These are phyloP conservation scores for Drosophila picticornis DNA, from an alignment of 2,888 invertebrate species.

Conservation along the genomic window DNA sequence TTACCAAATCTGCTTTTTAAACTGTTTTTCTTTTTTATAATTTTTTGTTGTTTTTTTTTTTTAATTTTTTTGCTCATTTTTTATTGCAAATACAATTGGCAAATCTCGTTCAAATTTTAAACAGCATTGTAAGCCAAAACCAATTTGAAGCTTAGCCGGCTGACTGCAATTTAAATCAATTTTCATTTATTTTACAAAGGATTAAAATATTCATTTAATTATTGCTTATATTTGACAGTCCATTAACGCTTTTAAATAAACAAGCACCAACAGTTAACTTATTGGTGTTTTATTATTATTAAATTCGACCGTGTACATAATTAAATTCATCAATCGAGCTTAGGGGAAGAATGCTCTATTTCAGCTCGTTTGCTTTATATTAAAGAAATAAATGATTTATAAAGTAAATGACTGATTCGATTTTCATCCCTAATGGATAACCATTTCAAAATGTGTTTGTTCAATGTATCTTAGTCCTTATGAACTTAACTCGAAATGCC, in stretches of 20 bases:
- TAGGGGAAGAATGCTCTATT: not conserved
- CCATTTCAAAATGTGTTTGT: constrained; percentile 21
- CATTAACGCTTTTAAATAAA: not conserved
- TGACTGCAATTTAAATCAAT: not conserved
- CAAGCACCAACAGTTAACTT: not conserved
- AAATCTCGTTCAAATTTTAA: not conserved
- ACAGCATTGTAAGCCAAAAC: not conserved
- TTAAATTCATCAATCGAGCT: not conserved
- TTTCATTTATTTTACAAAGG: not conserved
- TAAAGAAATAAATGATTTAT: constrained; percentile 10
- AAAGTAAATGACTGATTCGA: constrained; percentile 5
- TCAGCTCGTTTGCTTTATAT: not conserved
- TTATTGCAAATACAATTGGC: not conserved
- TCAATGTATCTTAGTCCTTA: constrained; percentile 14
- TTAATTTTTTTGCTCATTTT: not conserved
- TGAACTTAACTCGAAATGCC: constrained; percentile 9
- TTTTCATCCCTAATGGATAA: not conserved
- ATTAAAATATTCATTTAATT: constrained; percentile 1
- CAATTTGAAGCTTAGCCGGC: not conserved
- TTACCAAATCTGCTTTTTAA: not conserved
- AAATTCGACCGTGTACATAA: not conserved
- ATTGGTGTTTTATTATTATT: not conserved
- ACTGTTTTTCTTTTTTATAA: not conserved
- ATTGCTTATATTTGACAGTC: constrained; percentile 1
- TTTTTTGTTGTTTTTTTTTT: too few relatives aligned